Base-by-base conservation (phyloP, 2,888 invertebrate genomes). In the Lottia gigantea region DNA sequence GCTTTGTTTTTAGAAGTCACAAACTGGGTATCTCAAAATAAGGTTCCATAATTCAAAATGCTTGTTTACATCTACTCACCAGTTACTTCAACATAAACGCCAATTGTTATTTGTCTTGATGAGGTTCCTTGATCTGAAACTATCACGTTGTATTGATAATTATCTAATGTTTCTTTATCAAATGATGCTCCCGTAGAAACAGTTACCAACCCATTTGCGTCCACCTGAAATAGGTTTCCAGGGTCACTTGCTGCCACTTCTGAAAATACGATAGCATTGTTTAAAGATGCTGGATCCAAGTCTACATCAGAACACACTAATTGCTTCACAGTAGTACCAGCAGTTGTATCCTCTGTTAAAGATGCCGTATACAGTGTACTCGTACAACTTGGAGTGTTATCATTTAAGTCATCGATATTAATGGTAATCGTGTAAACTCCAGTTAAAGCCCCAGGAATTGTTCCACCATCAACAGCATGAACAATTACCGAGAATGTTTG, bases 391-490 rank as follows among this genome's bases (percentile, higher is more conserved):
- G 76, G 76, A 6, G 40, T 65, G 61, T 75, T 71, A 31, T 74
- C 76, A 26, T 76, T 74, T 15, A 63, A 74, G 14, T 61, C 69
- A 8, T 77, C 80, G 1, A 62, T 26, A 31, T 55, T 71, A 14
- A 76, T 70, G 16, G 74, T 75, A 26, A 83, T 26, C 15, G 71
- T 75, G 64, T 79, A 76, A n/a, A 71, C 64, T 0, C 72, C 77
- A 0, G 70, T 70, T 66, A 62, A 55, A 14, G 68, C 40, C 7
- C 46, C 62, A 3, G 72, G 68, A 61, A 71, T 69, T 19, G 67
- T 68, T 23, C 55, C 55, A 19, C 55, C 93, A 90, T 97, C 97
- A 85, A 95, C 95, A 1, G 96, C 96, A 88, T 95, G 95, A 0
- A 96, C 72, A 15, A 67, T 45, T 2, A 72, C 46, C 3, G 62